These are phyloP conservation scores for Cercocebus atys DNA, from an alignment of 2,113 vertebrate genomes.

Conservation along the genomic window DNA sequence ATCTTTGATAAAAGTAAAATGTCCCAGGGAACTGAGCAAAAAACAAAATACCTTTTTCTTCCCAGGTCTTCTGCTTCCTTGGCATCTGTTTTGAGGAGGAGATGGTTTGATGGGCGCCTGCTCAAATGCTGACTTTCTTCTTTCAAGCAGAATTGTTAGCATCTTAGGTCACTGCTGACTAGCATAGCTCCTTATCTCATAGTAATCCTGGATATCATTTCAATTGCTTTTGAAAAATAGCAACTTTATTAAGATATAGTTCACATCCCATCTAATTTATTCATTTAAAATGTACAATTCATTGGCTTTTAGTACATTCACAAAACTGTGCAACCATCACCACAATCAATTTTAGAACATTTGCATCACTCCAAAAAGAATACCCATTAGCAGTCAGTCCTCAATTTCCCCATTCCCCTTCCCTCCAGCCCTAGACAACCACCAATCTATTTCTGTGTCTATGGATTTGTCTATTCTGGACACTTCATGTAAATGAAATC, in stretches of 20 bases:
- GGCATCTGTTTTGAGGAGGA: not conserved
- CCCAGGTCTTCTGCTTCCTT: not conserved
- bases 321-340: not conserved
- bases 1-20: not conserved
- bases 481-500: not conserved
- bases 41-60: not conserved
- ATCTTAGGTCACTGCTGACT: not conserved
- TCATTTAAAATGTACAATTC: not conserved
- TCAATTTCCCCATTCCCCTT: not conserved
- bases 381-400: too few species aligned
- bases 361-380: not conserved
- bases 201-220: not conserved
- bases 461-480: not conserved
- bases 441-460: not conserved
- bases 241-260: not conserved
- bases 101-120: not conserved
- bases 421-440: not conserved
- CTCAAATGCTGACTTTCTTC: slow-evolving; percentile 24
- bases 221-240: slow-evolving; percentile 24
- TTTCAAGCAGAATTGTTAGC: not conserved
- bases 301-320: not conserved
- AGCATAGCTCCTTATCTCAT: not conserved
- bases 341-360: not conserved
- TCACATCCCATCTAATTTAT: not conserved
- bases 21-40: not conserved